Percentiles rank a stretch among this genome's conserved stretches.
Evolutionary conservation across 2,797 vertebrate genomes (phyloP).

Genomic region (Mallotus villosus): DNA sequence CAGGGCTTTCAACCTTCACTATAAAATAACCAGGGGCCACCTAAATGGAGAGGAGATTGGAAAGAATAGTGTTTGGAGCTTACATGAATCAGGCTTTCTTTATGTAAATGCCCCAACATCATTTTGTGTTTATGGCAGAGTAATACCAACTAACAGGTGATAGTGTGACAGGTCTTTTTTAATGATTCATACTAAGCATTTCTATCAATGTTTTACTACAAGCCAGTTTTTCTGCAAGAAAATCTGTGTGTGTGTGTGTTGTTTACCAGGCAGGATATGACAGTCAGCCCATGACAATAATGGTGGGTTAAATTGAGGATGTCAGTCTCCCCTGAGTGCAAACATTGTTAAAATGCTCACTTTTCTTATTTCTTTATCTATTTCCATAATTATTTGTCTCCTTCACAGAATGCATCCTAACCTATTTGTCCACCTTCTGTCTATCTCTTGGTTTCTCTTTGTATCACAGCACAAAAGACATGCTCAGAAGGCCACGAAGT

Average conservation of each 20-base stretch:
- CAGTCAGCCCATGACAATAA: background rate
- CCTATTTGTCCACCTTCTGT: background rate
- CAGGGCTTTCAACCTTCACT: background rate
- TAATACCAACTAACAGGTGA: conserved; percentile 5
- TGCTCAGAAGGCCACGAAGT: conserved; percentile 90
- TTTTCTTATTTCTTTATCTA: conserved; percentile 2
- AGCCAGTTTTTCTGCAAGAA: background rate
- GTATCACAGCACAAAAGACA: conserved; percentile 86
- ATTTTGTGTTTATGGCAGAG: background rate
- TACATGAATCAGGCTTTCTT: background rate
- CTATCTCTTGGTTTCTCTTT: conserved; percentile 2
- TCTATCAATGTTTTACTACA: conserved; percentile 12
- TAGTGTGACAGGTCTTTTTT: conserved; percentile 19
- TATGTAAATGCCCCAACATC: conserved; percentile 18
- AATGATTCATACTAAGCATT: conserved; percentile 19
- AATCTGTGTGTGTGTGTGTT: background rate
- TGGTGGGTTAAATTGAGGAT: background rate
- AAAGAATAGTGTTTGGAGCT: conserved; percentile 9
- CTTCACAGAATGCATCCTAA: background rate
- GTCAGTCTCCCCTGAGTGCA: background rate
- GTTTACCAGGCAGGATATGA: background rate
- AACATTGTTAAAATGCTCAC: background rate
- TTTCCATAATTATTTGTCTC: background rate
- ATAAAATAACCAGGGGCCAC: conserved; percentile 15
- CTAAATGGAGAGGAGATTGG: conserved; percentile 9